Evolutionary conservation across 1,140 invertebrate genomes (phyloP), one percentile per base, ranked within the genome.

Genomic region (Solenopsis invicta): DNA sequence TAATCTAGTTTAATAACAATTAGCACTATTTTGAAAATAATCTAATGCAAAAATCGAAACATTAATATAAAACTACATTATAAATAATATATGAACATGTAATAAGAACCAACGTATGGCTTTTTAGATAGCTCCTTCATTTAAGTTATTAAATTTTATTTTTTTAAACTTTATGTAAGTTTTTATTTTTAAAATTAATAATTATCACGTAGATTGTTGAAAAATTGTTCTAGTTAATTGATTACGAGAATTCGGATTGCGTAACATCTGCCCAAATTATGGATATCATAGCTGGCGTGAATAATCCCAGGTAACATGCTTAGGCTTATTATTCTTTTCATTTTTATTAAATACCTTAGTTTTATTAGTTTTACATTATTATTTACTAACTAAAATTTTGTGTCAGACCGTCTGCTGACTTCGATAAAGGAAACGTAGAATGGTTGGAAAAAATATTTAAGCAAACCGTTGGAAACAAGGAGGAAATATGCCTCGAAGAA

Each of bases 401-500:
- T 81, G 2, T 84, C 93, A 98, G 98, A 92, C 96, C 97, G 8
- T 95, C 96, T 62, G 97, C 97, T 18, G 97, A 98, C 64, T 97
- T 98, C 90, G 98, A 98, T 92, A 97, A 97, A 93, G 96, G 96
- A 34, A 98, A 97, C 90, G 95, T 98, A 89, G 97, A 97, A 92
- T 97, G 97, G 93, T 94, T 99, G 86, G 98, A 98, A 94, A 97
- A 97, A 89, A 96, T 99, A 21, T 99, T 99, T 95, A 96, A 97
- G 45, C 96, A 98, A 91, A 98, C 98, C 0, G 98, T 98, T 34
- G 98, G 98, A 45, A 97, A 98, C 90, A 97, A 98, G 92, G 97
- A 97, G 86, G 98, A 99, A 95, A 98, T 99, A 80, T 96, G 96
- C 52, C 96, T 97, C 50, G 98, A 98, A 87, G 98, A 98, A 93